These are phyloP conservation scores for Sogatella furcifera DNA, from an alignment of 1,140 invertebrate species.

Conservation along the genomic window DNA sequence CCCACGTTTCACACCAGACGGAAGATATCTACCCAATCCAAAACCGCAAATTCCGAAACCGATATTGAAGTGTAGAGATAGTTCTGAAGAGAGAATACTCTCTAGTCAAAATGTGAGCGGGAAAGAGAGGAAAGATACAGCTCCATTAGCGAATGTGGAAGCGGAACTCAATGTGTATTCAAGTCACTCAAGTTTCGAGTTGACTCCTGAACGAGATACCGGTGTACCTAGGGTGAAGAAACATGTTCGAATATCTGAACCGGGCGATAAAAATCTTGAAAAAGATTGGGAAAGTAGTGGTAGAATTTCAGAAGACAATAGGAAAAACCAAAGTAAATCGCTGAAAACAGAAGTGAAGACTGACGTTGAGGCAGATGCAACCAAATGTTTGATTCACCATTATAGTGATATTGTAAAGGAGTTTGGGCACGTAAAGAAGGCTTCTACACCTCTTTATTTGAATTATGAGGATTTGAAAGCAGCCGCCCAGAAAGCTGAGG, in stretches of 20 bases:
- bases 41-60: conserved; percentile 18
- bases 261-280: conserved; percentile 5
- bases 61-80: conserved; percentile 18
- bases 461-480: conserved; percentile 50
- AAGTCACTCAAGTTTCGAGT: background rate
- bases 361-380: conserved; percentile 15
- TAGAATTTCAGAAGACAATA: conserved; percentile 10
- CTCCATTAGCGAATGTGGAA: conserved; percentile 10
- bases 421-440: conserved; percentile 43
- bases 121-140: background rate
- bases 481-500: conserved; percentile 36
- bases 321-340: conserved; percentile 3
- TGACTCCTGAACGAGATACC: too few relatives aligned
- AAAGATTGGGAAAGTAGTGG: conserved; percentile 11
- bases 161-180: conserved; percentile 7
- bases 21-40: conserved; percentile 2
- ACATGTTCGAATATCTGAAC: conserved; percentile 23
- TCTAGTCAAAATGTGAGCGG: background rate
- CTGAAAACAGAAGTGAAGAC: background rate
- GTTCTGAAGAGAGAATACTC: conserved; percentile 5
- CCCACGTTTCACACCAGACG: background rate
- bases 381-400: conserved; percentile 60
- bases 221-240: conserved; percentile 11
- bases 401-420: conserved; percentile 69
- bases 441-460: conserved; percentile 41